Evolutionary conservation across 2,888 invertebrate genomes (phyloP).

Genomic region (Dryomyza anilis): DNA sequence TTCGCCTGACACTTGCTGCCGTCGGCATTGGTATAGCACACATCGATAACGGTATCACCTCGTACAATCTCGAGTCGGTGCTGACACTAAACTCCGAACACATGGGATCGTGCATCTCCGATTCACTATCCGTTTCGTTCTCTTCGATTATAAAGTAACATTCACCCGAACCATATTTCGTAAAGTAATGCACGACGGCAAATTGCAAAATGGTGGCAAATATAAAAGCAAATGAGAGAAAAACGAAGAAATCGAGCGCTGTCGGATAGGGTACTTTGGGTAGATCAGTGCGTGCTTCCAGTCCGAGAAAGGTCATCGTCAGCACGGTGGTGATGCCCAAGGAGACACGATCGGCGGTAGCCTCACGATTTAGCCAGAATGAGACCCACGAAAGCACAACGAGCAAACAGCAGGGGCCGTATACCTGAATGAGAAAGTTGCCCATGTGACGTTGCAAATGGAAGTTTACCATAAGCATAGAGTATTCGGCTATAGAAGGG

Average conservation of each 20-base stretch:
- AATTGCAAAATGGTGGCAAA: slow-evolving; percentile 83
- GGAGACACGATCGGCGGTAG: slow-evolving; percentile 79
- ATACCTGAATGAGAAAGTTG: slow-evolving; percentile 86
- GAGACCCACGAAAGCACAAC: slow-evolving; percentile 89
- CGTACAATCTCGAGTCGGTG: slow-evolving; percentile 61
- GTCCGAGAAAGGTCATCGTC: slow-evolving; percentile 82
- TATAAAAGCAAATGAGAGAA: slow-evolving; percentile 79
- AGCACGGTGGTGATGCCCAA: slow-evolving; percentile 83
- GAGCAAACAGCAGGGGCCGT: slow-evolving; percentile 80
- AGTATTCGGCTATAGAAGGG: slow-evolving; percentile 67
- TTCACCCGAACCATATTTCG: slow-evolving; percentile 83
- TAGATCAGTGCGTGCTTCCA: slow-evolving; percentile 79
- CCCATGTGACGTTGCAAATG: slow-evolving; percentile 82
- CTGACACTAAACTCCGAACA: slow-evolving; percentile 53
- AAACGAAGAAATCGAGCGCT: slow-evolving; percentile 84
- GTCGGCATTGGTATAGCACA: slow-evolving; percentile 63
- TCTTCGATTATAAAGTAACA: slow-evolving; percentile 73
- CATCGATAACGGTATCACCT: slow-evolving; percentile 70
- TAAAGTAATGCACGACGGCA: slow-evolving; percentile 84
- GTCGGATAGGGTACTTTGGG: slow-evolving; percentile 87
- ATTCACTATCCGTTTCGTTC: slow-evolving; percentile 68
- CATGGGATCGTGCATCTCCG: slow-evolving; percentile 63
- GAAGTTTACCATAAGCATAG: slow-evolving; percentile 76
- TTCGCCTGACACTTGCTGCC: slow-evolving; percentile 16
- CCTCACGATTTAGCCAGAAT: slow-evolving; percentile 84